phyloP scores from a whole-genome alignment of 2,113 vertebrate species.

The Mustela nigripes region DNA sequence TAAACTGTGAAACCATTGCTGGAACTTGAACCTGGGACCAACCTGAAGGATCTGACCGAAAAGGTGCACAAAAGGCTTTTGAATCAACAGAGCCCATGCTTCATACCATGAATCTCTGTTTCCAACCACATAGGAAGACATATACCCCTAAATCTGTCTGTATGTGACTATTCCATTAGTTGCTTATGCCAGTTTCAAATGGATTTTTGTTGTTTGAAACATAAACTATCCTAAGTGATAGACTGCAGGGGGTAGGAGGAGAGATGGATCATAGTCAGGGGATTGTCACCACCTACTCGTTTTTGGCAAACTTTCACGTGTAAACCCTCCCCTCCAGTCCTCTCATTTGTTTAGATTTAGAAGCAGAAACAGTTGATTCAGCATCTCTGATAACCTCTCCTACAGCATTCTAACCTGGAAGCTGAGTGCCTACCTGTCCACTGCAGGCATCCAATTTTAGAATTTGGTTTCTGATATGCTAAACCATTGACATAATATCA shows the following conservation, averaged over 20 bases:
- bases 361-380: constrained; percentile 31
- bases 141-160: background rate
- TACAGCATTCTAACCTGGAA: background rate
- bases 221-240: constrained; percentile 77
- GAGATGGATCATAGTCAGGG: constrained; percentile 58
- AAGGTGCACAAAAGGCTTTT: background rate
- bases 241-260: constrained; percentile 65
- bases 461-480: background rate
- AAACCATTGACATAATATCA: background rate
- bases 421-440: background rate
- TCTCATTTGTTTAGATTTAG: constrained; percentile 60
- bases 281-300: constrained; percentile 76
- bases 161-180: constrained; percentile 46
- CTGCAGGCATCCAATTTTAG: background rate
- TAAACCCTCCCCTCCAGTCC: constrained; percentile 34
- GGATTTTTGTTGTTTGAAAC: constrained; percentile 67
- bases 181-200: constrained; percentile 66
- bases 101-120: background rate
- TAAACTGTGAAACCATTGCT: constrained; percentile 19
- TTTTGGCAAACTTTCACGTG: constrained; percentile 73
- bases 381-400: background rate
- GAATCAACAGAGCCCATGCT: background rate
- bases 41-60: background rate
- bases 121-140: background rate
- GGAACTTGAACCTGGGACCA: background rate